Base-by-base conservation (phyloP, 2,797 vertebrate genomes). In the Galaxias olidus region DNA sequence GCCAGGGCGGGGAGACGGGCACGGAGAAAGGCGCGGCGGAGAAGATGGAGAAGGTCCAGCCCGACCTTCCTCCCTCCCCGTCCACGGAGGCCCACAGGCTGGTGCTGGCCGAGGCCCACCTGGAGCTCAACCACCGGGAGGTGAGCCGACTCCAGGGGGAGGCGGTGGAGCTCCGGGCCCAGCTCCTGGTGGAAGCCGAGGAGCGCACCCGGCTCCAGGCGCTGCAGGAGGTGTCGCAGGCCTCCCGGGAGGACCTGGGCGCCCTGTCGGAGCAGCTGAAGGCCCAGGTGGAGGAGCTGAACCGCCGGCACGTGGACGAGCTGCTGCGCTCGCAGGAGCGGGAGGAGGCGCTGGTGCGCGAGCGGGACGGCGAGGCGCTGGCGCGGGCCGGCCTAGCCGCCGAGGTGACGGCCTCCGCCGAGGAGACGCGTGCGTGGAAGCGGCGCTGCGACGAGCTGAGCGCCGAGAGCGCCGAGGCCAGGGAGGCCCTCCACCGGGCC, bases 281-380 rank as follows among this genome's bases (percentile, higher is more conserved):
- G 71, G 90, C 84, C 53, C 95, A 97, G 71, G 93, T 82, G 0
- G 94, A 97, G 75, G 90, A 90, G 61, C 91, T 96, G 12, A 97
- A 95, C 82, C 90, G 92, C 57, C 87, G 77, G 20, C 94, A 97
- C 0, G 84, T 96, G 10, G 90, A 94, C 14, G 94, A 98, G 72
- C 89, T 97, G 9, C 71, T 95, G 17, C 87, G 80, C 8, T 93
- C 85, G 48, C 86, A 87, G 1, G 93, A 94, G 78, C 90, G 68
- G 14, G 94, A 95, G 58, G 92, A 92, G 11, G 60, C 54, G 0
- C 1, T 89, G 62, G 12, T 81, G 18, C 91, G 89, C 10, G 88
- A 95, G 65, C 82, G 84, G 14, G 89, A 92, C 1, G 48, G 20
- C 0, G 86, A 87, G 81, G 87, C 86, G 6, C 83, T 72, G 62